A percentile compares a stretch with the other conserved stretches of the same genome.
Evolutionary conservation across 1,140 invertebrate genomes (phyloP).

Genomic region (Aplysia californica): DNA sequence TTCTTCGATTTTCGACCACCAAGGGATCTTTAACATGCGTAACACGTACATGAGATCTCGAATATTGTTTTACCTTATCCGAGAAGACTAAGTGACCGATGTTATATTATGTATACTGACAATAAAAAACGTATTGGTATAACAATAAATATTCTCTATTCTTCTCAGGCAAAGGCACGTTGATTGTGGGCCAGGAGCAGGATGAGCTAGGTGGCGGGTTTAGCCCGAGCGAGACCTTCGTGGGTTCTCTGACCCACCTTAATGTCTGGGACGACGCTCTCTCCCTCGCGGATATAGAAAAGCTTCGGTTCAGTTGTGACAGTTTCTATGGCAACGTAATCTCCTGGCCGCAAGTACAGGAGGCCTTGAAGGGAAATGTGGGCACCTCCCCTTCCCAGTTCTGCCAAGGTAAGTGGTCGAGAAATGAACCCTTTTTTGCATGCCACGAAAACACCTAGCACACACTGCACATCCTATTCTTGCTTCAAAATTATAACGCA

Average conservation of each 20-base stretch:
- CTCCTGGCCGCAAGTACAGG: conserved; percentile 74
- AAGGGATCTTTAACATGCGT: no score
- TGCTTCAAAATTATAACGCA: no score
- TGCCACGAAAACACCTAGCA: no score
- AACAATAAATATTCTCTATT: no score
- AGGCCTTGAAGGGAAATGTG: conserved; percentile 70
- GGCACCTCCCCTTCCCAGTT: conserved; percentile 64
- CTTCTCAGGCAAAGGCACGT: conserved; percentile 69
- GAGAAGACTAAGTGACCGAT: no score
- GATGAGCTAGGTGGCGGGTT: conserved; percentile 75
- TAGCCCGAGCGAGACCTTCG: conserved; percentile 75
- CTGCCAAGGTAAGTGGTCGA: conserved; percentile 68
- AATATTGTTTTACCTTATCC: background rate
- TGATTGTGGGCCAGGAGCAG: conserved; percentile 80
- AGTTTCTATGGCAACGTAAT: conserved; percentile 70
- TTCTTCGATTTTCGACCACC: background rate
- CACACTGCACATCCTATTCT: no score
- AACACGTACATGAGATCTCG: background rate
- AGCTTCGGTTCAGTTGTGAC: conserved; percentile 71
- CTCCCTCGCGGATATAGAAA: conserved; percentile 63
- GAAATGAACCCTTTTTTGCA: no score
- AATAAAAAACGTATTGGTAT: no score
- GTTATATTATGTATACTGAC: background rate
- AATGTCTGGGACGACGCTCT: conserved; percentile 75
- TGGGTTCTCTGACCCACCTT: conserved; percentile 73